Conservation (phyloP, 1,140 invertebrate genomes). For the Calliopsis andreniformis region DNA sequence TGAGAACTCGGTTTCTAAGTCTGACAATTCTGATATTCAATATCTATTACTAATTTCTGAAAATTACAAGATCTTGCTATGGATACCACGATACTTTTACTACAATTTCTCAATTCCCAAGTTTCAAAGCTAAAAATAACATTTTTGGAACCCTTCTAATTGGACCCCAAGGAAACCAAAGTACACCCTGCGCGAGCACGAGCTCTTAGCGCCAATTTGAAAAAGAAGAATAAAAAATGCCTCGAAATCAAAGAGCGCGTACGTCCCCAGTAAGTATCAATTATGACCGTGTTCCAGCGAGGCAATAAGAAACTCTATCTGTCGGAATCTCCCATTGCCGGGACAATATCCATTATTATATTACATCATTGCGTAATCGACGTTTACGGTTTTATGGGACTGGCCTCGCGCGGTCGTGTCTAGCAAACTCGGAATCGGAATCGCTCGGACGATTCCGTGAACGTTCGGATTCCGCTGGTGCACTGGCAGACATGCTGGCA, state of each 20-base stretch:
- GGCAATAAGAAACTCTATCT: conserved; percentile 45
- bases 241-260: conserved; percentile 7
- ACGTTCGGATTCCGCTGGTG: conserved; percentile 41
- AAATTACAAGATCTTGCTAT: too few relatives aligned
- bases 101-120: too few relatives aligned
- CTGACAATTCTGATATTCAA: too few relatives aligned
- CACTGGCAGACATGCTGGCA: conserved; percentile 66
- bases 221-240: conserved; percentile 10
- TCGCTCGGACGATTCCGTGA: conserved; percentile 48
- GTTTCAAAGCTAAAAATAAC: too few relatives aligned
- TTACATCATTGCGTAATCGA: conserved; percentile 62
- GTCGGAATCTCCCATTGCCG: conserved; percentile 49
- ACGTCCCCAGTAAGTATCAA: conserved; percentile 36
- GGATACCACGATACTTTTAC: too few relatives aligned
- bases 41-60: too few relatives aligned
- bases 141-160: too few relatives aligned
- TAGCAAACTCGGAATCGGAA: conserved; percentile 37
- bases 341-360: conserved; percentile 62
- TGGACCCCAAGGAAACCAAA: too few relatives aligned
- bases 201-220: too few relatives aligned
- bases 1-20: too few relatives aligned
- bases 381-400: conserved; percentile 58
- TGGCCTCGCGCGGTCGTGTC: conserved; percentile 25
- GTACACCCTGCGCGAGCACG: too few relatives aligned
- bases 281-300: conserved; percentile 28